A percentile compares a stretch with the other conserved stretches of the same genome.
These are phyloP conservation scores for Coboldia fuscipes DNA, from an alignment of 1,140 invertebrate species.

Conservation along the genomic window DNA sequence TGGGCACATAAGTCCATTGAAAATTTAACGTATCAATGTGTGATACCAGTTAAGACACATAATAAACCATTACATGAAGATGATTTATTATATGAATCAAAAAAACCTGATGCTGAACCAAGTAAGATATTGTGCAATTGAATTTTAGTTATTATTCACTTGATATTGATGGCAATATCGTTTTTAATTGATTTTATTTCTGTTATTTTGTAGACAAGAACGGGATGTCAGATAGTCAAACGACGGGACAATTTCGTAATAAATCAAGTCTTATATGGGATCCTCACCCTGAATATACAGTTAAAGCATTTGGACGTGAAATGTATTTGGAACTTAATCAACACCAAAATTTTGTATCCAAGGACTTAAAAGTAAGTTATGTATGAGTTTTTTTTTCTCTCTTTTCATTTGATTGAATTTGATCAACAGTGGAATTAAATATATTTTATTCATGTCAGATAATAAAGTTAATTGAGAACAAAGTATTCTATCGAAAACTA, in stretches of 20 bases:
- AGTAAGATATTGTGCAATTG: not conserved
- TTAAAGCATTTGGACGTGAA: constrained; percentile 32
- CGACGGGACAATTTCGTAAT: constrained; percentile 36
- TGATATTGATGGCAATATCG: too few relatives aligned
- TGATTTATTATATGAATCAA: constrained; percentile 19
- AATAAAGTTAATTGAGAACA: too few relatives aligned
- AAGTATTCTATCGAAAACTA: too few relatives aligned
- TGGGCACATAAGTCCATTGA: too few relatives aligned
- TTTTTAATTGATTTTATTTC: too few relatives aligned
- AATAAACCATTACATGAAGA: constrained; percentile 15
- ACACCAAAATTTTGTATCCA: constrained; percentile 30
- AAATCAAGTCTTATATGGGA: constrained; percentile 40
- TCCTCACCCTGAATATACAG: constrained; percentile 45
- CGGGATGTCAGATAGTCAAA: constrained; percentile 8
- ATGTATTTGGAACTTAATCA: constrained; percentile 32
- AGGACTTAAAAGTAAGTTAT: constrained; percentile 26
- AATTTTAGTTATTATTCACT: not conserved
- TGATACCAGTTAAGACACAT: constrained; percentile 14
- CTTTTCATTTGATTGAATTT: not conserved
- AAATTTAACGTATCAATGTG: constrained; percentile 9
- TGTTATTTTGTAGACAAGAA: not conserved
- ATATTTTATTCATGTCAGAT: too few relatives aligned
- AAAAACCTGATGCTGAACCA: constrained; percentile 7
- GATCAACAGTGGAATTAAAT: not conserved
- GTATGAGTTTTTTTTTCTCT: constrained; percentile 4